A percentile compares a stretch with the other conserved stretches of the same genome.
These are phyloP conservation scores for Acestrorhynchus altus DNA, from an alignment of 2,797 vertebrate species.

Conservation along the genomic window DNA sequence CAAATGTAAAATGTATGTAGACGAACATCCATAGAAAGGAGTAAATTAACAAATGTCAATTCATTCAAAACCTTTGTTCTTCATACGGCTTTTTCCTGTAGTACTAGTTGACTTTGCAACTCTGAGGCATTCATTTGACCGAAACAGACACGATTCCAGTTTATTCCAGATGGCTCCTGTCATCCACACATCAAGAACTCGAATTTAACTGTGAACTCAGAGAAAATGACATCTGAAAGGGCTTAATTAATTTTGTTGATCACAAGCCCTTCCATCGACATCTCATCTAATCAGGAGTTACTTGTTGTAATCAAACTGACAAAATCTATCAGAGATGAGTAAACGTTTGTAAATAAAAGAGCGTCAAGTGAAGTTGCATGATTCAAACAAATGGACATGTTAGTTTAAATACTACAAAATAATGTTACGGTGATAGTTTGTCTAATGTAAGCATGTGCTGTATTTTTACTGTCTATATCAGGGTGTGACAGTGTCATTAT, in stretches of 20 bases:
- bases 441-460: no score
- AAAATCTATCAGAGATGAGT: slow-evolving; percentile 28
- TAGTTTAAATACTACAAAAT: neutral
- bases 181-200: slow-evolving; percentile 55
- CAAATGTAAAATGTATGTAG: no score
- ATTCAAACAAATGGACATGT: neutral
- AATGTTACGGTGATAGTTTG: no score
- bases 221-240: slow-evolving; percentile 77
- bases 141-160: slow-evolving; percentile 65
- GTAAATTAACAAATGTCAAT: no score
- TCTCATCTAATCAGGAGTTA: slow-evolving; percentile 59
- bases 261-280: slow-evolving; percentile 64
- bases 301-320: slow-evolving; percentile 37
- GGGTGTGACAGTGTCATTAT: no score
- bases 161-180: slow-evolving; percentile 69
- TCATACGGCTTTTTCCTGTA: no score
- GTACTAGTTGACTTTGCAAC: slow-evolving; percentile 52
- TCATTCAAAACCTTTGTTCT: no score
- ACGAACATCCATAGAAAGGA: no score
- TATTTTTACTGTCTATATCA: no score
- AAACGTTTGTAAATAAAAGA: no score
- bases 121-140: slow-evolving; percentile 54
- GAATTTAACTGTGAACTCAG: slow-evolving; percentile 58
- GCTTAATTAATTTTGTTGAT: slow-evolving; percentile 72
- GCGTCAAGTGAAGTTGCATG: neutral